Conservation (phyloP, 2,888 invertebrate genomes). For the Morinoia aosen region DNA sequence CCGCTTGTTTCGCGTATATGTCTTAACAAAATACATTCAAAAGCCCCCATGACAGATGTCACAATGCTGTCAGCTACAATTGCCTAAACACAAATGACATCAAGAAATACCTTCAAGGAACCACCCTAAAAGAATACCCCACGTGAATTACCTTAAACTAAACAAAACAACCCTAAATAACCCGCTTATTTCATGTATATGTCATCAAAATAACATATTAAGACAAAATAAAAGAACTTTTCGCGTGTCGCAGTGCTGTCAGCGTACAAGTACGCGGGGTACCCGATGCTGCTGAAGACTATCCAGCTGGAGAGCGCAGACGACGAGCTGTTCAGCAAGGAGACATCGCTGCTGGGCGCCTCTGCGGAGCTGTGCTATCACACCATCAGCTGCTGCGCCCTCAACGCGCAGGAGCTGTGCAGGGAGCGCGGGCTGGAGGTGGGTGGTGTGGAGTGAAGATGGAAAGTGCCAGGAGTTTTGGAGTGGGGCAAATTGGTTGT, state of each 20-base stretch:
- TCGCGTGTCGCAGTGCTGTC: conserved; percentile 78
- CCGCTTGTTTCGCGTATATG: too few species aligned
- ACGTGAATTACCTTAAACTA: too few species aligned
- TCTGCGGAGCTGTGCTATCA: conserved; percentile 96
- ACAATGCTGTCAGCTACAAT: too few species aligned
- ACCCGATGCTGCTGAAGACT: conserved; percentile 95
- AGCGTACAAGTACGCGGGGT: conserved; percentile 99
- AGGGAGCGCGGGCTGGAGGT: conserved; percentile 78
- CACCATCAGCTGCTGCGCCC: conserved; percentile 94
- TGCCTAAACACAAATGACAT: too few species aligned
- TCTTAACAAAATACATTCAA: too few species aligned
- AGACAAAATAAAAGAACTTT: too few species aligned
- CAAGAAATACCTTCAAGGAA: too few species aligned
- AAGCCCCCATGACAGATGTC: too few species aligned
- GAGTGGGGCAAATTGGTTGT: not conserved
- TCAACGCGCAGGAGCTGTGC: conserved; percentile 97
- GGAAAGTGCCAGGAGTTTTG: not conserved
- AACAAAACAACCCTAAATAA: too few species aligned
- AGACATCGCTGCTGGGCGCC: conserved; percentile 84
- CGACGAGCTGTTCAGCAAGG: conserved; percentile 90
- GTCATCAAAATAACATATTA: too few species aligned
- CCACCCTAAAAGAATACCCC: too few species aligned
- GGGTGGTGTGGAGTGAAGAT: not conserved
- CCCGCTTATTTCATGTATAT: too few species aligned
- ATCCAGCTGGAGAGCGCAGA: conserved; percentile 94